Base-by-base conservation (phyloP, 1,140 invertebrate species). In the Fopius arisanus region DNA sequence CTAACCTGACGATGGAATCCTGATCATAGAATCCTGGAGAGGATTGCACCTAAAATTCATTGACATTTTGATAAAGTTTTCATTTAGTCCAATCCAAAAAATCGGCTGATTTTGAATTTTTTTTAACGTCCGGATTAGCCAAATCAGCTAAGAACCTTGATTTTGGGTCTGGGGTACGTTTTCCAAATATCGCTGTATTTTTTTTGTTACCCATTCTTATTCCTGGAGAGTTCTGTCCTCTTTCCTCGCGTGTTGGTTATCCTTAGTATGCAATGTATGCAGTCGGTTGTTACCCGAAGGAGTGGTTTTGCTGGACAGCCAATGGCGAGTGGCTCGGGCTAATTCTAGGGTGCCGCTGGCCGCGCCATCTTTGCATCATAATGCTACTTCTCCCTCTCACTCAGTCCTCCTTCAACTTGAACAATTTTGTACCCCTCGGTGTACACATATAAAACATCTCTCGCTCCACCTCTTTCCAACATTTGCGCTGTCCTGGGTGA, bases 311-410 rank as follows among this genome's bases (percentile, higher is more conserved):
- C 81, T 74, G 74, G 82, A 80, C 84, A 86, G 83, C 87, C 87
- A 88, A 87, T 88, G 87, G 87, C 86, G 87, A 88, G 86, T 88
- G 84, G 54, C 83, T 83, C 82, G 78, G 84, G 83, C 84, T 87
- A 87, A 88, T 88, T 87, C 87, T 88, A 88, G 87, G 87, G 85
- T 87, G 84, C 84, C 81, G 83, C 85, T 80, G 29, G 80, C 84
- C 81, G 85, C 86, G 86, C 87, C 87, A 88, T 88, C 87, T 88
- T 87, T 88, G 87, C 87, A 86, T 88, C 84, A 87, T 88, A 88
- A 87, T 87, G 83, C 81, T 67, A 68, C 66, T 59, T 41, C 59
- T 72, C 51, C 73, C 73, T 75, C 43, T 72, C 75, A 76, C 77
- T 69, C 54, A 37, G 67, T 68, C 54, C 69, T 75, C 75, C 59